These are phyloP conservation scores for Heteromyza rotundicornis DNA, from an alignment of 2,888 invertebrate genomes.

Conservation along the genomic window DNA sequence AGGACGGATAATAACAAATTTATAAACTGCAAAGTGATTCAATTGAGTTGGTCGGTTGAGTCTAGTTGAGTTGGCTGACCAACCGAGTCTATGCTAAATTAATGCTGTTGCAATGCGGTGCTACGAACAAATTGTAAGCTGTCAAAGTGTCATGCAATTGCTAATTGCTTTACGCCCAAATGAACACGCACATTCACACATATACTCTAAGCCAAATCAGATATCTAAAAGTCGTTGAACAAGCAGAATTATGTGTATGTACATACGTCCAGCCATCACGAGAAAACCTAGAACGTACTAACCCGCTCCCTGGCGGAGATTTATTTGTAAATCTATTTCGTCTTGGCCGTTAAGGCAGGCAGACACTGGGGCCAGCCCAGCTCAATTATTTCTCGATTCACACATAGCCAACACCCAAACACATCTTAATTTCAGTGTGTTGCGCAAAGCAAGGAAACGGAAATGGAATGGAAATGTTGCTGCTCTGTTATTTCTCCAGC, in stretches of 20 bases:
- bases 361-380: neutral
- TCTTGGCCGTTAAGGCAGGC: neutral
- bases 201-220: neutral
- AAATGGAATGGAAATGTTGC: neutral
- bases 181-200: constrained; percentile 17
- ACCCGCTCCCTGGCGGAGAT: no score
- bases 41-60: neutral
- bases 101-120: neutral
- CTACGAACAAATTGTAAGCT: constrained; percentile 19
- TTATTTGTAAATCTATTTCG: constrained; percentile 1
- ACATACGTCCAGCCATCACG: no score
- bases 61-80: neutral
- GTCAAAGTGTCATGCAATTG: constrained; percentile 32
- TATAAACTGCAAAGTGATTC: neutral
- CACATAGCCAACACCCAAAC: neutral
- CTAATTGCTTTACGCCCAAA: constrained; percentile 29
- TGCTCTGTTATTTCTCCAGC: neutral
- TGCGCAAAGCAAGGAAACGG: neutral
- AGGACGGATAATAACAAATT: neutral
- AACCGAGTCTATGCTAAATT: neutral
- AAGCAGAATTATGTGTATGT: neutral
- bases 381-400: neutral
- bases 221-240: no score
- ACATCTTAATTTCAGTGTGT: neutral
- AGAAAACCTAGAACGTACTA: no score